Base-by-base conservation (phyloP, 2,888 invertebrate species). In the Scaeva pyrastri region DNA sequence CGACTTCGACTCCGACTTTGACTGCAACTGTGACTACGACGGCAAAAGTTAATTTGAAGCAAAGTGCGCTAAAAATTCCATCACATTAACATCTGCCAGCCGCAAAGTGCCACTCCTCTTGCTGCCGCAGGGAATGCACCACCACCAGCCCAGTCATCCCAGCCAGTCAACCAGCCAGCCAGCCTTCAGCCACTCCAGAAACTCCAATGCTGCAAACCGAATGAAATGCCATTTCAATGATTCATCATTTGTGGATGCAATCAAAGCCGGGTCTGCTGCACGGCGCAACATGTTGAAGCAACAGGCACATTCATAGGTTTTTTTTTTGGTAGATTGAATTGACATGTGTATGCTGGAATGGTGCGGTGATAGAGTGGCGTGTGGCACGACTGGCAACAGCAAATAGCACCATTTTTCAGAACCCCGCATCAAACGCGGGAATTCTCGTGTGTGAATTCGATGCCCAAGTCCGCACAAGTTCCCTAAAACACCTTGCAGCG, bases 191-290 rank as follows among this genome's bases (percentile, higher is more conserved):
- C 58, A 52, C 66, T 80, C 68, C 73, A 73, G 72, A 48, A 50
- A 41, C 45, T 31, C 41, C 10, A 31, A 68, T 60, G 43, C 41
- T 60, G 43, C 41, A 56, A 52, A 64, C 52, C 14, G 3, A 52
- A n/a, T 45, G 45, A 39, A 78, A 78, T 78, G 70, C 83, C 83
- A 74, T 48, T 78, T 43, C 52, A 4, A 78, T 84, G 83, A 79
- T 70, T 84, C 83, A 84, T 64, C 73, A 41, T 2, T 31, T 14
- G 21, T 23, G 23, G 58, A 60, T 52, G 52, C 36, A 68, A 83
- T 74, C 64, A 64, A 50, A 50, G 26, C 31, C 23, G 11, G 10
- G 23, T 50, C 12, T 41, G 10, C 12, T 41, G 10, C 11, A 4
- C 16, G 48, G 12, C 36, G 74, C 80, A 74, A 72, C 76, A 78